Percentiles rank a stretch among this genome's conserved stretches.
Evolutionary conservation across 1,140 invertebrate genomes (phyloP).

Genomic region (Cyphomyrmex costatus): DNA sequence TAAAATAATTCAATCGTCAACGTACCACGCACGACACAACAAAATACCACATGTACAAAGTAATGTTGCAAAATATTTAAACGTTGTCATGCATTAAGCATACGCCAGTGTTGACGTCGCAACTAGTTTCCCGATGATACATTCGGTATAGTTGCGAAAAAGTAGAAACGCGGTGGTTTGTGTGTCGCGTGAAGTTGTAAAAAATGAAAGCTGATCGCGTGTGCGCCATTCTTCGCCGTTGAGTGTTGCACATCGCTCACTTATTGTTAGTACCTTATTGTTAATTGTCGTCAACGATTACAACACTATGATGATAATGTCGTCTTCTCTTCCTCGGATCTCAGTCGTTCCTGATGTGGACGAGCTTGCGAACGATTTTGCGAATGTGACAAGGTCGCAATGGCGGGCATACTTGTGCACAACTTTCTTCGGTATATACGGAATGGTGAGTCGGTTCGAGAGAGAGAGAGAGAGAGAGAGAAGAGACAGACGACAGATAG

Average conservation of each 20-base stretch:
- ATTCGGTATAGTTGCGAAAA: background rate
- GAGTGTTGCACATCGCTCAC: constrained; percentile 15
- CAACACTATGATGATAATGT: constrained; percentile 3
- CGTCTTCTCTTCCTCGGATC: constrained; percentile 19
- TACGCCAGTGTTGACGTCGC: background rate
- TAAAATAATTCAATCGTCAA: background rate
- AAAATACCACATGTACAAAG: background rate
- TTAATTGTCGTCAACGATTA: constrained; percentile 67
- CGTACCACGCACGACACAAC: too few relatives aligned
- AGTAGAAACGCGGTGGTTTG: background rate
- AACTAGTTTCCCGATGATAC: background rate
- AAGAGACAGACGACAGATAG: too few relatives aligned
- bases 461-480: background rate
- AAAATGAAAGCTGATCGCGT: constrained; percentile 1
- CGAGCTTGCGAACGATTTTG: background rate
- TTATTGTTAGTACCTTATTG: constrained; percentile 54
- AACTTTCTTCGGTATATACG: constrained; percentile 59
- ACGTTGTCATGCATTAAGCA: background rate
- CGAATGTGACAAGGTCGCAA: background rate
- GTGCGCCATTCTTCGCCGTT: background rate
- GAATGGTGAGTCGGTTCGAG: constrained; percentile 44
- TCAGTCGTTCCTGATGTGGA: constrained; percentile 20
- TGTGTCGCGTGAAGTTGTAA: background rate
- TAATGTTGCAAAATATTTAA: constrained; percentile 8
- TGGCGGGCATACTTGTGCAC: constrained; percentile 33